Base-by-base conservation (phyloP, 2,888 invertebrate species). In the Alsophila aescularia region DNA sequence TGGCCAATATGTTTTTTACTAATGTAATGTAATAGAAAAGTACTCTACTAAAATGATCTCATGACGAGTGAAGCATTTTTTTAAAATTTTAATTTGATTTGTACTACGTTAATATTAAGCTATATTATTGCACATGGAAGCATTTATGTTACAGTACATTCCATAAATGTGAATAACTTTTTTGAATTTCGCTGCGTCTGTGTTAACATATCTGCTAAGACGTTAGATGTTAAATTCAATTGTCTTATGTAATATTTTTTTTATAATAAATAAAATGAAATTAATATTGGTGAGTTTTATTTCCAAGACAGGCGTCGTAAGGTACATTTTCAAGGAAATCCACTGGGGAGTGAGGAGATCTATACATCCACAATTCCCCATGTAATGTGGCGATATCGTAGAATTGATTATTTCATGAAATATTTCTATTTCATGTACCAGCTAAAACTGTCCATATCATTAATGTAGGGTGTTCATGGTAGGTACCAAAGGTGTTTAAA, bases 81-180 rank as follows among this genome's bases (percentile, higher is more conserved):
- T 21, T n/a, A 13, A 8, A 21, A 21, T 39, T 39, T 21, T 24
- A 6, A 12, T 21, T 21, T n/a, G 8, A 2, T 21, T 39, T 21
- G 13, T 39, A 8, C 36, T 13, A 21, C 13, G 32, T 12, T 12
- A 32, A 21, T 32, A 21, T 31, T 39, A 24, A 39, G 39, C 12
- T 37, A 8, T 35, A 35, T 18, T 18, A 37, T 37, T 39, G 21
- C 32, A 10, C 13, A 37, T 24, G 35, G 2, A 21, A 34, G 37
- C n/a, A 50, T 49, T 58, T 60, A 42, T 64, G 58, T 53, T 64
- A 55, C 44, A 41, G 34, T 31, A 31, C 47, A 24, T n/a, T 39
- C 10, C 18, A 31, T 14, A 16, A 40, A 37, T 18, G 54, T 48
- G 54, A 35, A 15, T 16, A 5, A 35, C 5, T 13, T 13, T n/a